A percentile compares a stretch with the other conserved stretches of the same genome.
Evolutionary conservation across 2,797 vertebrate genomes (phyloP).

Genomic region (Onychomys leucogaster): DNA sequence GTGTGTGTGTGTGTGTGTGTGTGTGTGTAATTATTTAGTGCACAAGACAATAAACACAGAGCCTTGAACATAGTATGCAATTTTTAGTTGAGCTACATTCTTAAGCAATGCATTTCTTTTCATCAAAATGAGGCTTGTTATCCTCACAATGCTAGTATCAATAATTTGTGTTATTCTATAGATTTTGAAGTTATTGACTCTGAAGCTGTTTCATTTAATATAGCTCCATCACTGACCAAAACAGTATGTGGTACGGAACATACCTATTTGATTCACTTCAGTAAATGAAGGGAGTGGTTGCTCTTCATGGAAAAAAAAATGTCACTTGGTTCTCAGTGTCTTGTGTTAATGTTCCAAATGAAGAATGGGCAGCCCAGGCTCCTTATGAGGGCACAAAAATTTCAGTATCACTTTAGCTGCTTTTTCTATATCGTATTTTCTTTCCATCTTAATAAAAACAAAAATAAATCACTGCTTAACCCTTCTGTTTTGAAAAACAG

Average conservation of each 20-base stretch:
- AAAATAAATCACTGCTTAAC: not conserved
- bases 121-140: not conserved
- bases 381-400: not conserved
- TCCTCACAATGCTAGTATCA: not conserved
- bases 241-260: not conserved
- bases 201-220: slow-evolving; percentile 53
- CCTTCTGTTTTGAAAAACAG: slow-evolving; percentile 6
- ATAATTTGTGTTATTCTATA: not conserved
- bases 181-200: slow-evolving; percentile 5
- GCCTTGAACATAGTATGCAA: not conserved
- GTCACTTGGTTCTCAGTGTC: slow-evolving; percentile 14
- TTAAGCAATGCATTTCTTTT: not conserved
- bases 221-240: not conserved
- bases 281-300: not conserved
- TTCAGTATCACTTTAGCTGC: slow-evolving; percentile 23
- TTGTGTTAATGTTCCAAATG: not conserved
- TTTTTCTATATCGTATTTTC: not conserved
- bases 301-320: not conserved
- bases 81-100: not conserved
- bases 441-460: slow-evolving; percentile 1
- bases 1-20: not conserved
- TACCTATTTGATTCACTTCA: not conserved
- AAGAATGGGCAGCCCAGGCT: not conserved
- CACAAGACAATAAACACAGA: not conserved
- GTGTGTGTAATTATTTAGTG: no score